Conservation (phyloP, 1,140 invertebrate species). For the Brachionus koreanus region DNA sequence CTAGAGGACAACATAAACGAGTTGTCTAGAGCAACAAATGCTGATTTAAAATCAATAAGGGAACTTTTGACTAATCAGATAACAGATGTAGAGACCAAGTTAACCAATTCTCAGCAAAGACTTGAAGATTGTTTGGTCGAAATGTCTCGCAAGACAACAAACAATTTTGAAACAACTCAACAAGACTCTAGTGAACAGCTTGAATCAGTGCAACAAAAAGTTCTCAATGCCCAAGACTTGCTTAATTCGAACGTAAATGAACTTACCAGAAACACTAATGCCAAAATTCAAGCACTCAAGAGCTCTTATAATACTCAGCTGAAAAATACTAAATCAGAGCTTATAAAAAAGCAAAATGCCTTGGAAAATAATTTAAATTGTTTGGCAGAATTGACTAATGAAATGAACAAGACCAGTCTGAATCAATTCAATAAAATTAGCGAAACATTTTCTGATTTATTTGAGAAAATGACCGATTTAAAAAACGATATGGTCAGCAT, state of each 20-base stretch:
- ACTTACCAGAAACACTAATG: background rate
- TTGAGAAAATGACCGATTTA: background rate
- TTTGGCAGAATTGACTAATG: background rate
- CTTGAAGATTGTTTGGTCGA: conserved; percentile 41
- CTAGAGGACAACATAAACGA: conserved; percentile 38
- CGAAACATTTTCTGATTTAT: background rate
- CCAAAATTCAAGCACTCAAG: conserved; percentile 1
- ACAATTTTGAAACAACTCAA: conserved; percentile 37
- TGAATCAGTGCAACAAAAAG: background rate
- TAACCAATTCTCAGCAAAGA: conserved; percentile 38
- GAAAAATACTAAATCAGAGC: conserved; percentile 27
- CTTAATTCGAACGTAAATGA: background rate
- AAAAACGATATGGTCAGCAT: conserved; percentile 18
- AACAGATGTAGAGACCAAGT: conserved; percentile 23
- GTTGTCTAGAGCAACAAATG: conserved; percentile 1
- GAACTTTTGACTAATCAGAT: conserved; percentile 23
- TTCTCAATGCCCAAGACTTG: background rate
- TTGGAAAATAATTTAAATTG: background rate
- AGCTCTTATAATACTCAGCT: conserved; percentile 12
- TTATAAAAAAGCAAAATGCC: background rate
- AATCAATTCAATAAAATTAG: background rate
- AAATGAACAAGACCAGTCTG: background rate
- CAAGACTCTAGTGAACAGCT: conserved; percentile 28
- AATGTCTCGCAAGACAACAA: conserved; percentile 35
- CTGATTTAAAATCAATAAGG: conserved; percentile 24